Percentiles rank a stretch among this genome's conserved stretches.
These are phyloP conservation scores for Cyclura pinguis DNA, from an alignment of 2,797 vertebrate genomes.

Conservation along the genomic window DNA sequence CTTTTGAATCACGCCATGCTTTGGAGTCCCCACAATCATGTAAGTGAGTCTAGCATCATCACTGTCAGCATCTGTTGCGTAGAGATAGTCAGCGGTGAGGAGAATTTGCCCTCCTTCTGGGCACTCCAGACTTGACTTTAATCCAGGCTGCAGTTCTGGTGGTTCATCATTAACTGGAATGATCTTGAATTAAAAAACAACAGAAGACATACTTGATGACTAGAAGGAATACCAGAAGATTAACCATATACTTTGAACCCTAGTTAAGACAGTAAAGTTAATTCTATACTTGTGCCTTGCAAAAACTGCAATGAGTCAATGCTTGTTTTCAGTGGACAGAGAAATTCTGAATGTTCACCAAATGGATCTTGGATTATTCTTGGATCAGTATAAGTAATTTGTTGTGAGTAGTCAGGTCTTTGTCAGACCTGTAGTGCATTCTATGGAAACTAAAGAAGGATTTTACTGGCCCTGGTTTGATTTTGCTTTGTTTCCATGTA, in stretches of 20 bases:
- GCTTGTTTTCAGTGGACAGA: background rate
- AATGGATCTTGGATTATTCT: background rate
- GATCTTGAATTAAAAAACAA: constrained; percentile 65
- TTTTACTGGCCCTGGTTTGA: background rate
- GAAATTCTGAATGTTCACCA: background rate
- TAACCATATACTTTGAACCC: background rate
- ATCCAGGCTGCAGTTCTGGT: constrained; percentile 70
- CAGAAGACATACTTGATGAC: background rate
- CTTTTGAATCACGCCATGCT: constrained; percentile 74
- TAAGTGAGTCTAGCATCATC: constrained; percentile 77
- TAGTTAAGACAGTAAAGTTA: background rate
- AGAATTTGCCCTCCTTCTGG: constrained; percentile 73
- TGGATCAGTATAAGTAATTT: background rate
- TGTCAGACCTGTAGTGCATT: constrained; percentile 53
- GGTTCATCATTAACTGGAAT: constrained; percentile 79
- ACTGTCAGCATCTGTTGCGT: constrained; percentile 79
- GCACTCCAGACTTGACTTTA: constrained; percentile 74
- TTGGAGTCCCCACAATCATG: constrained; percentile 73
- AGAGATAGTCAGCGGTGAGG: constrained; percentile 76
- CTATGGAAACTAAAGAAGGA: background rate
- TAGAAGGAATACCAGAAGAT: background rate
- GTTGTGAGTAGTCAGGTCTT: constrained; percentile 46
- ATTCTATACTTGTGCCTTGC: background rate
- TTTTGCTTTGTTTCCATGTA: background rate
- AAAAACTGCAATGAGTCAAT: background rate